Base-by-base conservation (phyloP, 2,797 vertebrate species). In the Syngnathus rostellatus region DNA sequence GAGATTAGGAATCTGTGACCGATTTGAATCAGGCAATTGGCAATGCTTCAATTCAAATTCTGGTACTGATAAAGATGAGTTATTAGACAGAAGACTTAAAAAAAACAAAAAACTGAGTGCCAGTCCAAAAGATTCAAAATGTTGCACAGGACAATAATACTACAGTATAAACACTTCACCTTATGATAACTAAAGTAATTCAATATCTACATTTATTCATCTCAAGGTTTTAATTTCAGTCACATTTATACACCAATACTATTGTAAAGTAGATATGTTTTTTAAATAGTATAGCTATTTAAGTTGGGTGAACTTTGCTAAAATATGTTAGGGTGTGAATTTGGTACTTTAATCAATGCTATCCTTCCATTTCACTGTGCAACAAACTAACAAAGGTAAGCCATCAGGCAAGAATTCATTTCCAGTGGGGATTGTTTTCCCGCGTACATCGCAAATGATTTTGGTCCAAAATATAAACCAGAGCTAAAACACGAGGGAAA, bases 401-500 rank as follows among this genome's bases (percentile, higher is more conserved):
- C 76, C 73, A 81, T 77, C 77, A 82, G 73, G 72, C 72, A 75
- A 72, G 69, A 79, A 70, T 79, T 71, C 67, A 81, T 71, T 71
- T 77, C 72, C 73, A 70, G 75, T 63, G 46, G 83, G 68, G 64
- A 76, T n/a, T 78, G 75, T 76, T 83, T 80, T 69, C 60, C 71
- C 75, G 68, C 72, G 71, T 69, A 81, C 77, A 72, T 72, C 79
- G 72, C 12, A 46, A 75, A 66, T 61, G 19, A 65, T 72, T 76
- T 81, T 80, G 83, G 71, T 74, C 76, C n/a, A 86, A 87, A 86
- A 88, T 81, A 72, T 84, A 77, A 86, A 87, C 84, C 82, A 66
- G 74, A 83, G 68, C 79, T 81, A 83, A 88, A 84, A 77, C 88
- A 87, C 87, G 68, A 69, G 88, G 86, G 88, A 88, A 87, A 88